Base-by-base conservation (phyloP, 2,113 vertebrate genomes). In the Atrichornis clamosus region DNA sequence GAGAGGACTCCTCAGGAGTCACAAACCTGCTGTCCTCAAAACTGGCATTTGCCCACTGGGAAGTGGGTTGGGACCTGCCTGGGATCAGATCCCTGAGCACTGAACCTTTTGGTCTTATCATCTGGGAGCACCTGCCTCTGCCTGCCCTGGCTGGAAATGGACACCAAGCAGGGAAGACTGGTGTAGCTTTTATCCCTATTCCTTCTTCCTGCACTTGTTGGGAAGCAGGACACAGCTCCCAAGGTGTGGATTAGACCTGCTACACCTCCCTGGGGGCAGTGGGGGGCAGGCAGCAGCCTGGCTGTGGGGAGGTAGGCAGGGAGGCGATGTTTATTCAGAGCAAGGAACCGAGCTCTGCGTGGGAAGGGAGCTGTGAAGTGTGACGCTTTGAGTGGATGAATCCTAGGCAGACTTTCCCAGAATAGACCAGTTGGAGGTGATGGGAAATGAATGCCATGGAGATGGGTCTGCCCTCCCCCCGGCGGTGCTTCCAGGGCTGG, bases 301-400 rank as follows among this genome's bases (percentile, higher is more conserved):
- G 59, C 56, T 30, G 10, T 14, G 30, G 49, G 47, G 44, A n/a
- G 24, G 20, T 32, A 23, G 28, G 80, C 47, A 44, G 56, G 42
- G 74, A 69, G 55, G 56, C 9, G 19, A 42, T 11, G 44, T 58
- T 82, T 78, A 37, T 84, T 87, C 77, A 44, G 42, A 69, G 81
- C 33, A 14, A 77, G 46, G 50, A 52, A 33, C 15, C 24, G 49
- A 87, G 76, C 76, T 84, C 41, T 69, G 89, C 1, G 37, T 92
- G 72, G 95, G 95, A 77, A 75, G 89, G 89, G 67, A 95, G 73
- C 84, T 96, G 84, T 49, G 73, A 89, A 87, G 89, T 55, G 90
- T 89, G 84, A 91, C 0, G 0, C 55, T 59, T 77, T 0, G 37
- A 35, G 84, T n/a, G 56, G 60, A 77, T 74, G 46, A 87, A 62